Evolutionary conservation across 1,140 invertebrate genomes (phyloP), one percentile per base, ranked within the genome.

Genomic region (Dryas iulia): DNA sequence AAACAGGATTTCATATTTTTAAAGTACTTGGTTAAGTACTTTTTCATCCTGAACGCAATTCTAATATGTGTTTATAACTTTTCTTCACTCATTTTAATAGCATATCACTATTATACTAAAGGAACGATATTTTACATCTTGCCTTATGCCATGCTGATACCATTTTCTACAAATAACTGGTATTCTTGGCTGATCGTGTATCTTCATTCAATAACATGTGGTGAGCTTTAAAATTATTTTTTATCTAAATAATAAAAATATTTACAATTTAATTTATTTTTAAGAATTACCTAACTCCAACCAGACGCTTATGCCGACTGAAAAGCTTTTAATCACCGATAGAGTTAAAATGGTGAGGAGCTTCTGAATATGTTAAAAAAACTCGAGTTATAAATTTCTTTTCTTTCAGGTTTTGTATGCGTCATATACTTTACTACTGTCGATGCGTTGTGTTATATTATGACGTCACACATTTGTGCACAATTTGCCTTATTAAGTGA

Each of bases 21-120:
- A 0, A 83, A 79, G 33, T 57, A 39, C 6, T 66, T 87, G 3
- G 78, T 75, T 0, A 84, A 84, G 47, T 83, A 82, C 70, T 88
- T 84, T 53, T 82, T 85, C 52, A 58, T 88, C 54, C 54, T 88
- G 12, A 88, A 88, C 31, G 64, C 47, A 12, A 61, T 79, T 18
- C 72, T 88, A 3, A 84, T 88, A 47, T 75, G 64, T 4, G 76
- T 85, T 18, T 88, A 88, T 57, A 88, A 86, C 63, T 88, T 86
- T 78, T 82, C 79, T 0, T 67, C 80, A 10, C 65, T 76, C 2
- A 7, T 82, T 25, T 67, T 83, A 7, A 83, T 85, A 14, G 58
- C 71, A 2, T 84, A 80, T 70, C 53, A 76, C 59, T 86, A 83
- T 68, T 59, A 74, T 2, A 66, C 26, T 6, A 80, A 69, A 2